Evolutionary conservation across 2,888 invertebrate genomes (phyloP).

Genomic region (Tipula confusa): DNA sequence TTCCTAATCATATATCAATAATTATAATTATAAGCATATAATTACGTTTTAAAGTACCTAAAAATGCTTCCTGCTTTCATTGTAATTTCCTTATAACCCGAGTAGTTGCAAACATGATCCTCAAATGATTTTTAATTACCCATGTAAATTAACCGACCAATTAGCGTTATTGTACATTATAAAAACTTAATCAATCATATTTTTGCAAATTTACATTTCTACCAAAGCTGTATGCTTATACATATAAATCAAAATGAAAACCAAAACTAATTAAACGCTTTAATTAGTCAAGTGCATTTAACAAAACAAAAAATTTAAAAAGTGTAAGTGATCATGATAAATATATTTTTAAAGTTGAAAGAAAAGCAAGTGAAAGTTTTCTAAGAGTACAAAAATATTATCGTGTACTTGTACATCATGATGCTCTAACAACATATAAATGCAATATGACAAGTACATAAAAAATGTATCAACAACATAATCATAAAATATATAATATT

Average conservation of each 20-base stretch:
- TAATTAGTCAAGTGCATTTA: not conserved
- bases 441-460: not conserved
- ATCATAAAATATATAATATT: no score
- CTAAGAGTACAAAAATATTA: not conserved
- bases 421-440: not conserved
- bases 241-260: not conserved
- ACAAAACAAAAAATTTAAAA: not conserved
- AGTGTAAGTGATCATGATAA: conserved; percentile 12
- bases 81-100: no score
- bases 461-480: not conserved
- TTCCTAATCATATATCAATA: no score
- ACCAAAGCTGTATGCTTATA: not conserved
- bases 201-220: no score
- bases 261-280: not conserved
- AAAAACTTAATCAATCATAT: no score
- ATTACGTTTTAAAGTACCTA: no score
- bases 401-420: not conserved
- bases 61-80: no score
- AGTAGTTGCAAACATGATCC: no score
- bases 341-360: not conserved
- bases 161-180: no score
- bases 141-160: no score
- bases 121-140: no score
- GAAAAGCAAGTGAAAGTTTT: conserved; percentile 9
- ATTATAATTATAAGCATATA: no score